A percentile compares a stretch with the other conserved stretches of the same genome.
Conservation (phyloP, 2,888 invertebrate species). For the Polyploca ridens region DNA sequence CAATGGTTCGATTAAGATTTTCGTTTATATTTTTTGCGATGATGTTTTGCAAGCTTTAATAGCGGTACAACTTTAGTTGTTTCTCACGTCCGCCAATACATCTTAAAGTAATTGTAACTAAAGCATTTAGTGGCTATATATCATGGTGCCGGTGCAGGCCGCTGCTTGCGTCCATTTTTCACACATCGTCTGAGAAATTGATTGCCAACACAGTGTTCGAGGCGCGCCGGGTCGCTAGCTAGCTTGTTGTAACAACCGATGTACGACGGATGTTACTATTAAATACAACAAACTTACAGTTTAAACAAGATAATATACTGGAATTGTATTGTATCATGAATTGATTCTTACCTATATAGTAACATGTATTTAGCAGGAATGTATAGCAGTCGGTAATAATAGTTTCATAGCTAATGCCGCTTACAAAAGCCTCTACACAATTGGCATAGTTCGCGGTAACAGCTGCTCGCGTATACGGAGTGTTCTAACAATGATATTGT, state of each 20-base stretch:
- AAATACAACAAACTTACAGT: constrained; percentile 25
- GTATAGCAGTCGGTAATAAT: constrained; percentile 54
- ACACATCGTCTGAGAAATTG: constrained; percentile 64
- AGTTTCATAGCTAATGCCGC: constrained; percentile 71
- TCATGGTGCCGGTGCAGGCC: constrained; percentile 52
- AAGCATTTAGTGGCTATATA: constrained; percentile 60
- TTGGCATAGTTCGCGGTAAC: constrained; percentile 75
- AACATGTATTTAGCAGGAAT: constrained; percentile 39
- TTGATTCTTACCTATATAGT: constrained; percentile 18
- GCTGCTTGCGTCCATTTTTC: constrained; percentile 60
- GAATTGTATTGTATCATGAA: constrained; percentile 8
- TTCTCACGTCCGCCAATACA: constrained; percentile 54
- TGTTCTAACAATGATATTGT: constrained; percentile 79
- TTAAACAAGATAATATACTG: constrained; percentile 18
- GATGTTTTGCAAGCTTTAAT: neutral
- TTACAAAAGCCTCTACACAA: constrained; percentile 76
- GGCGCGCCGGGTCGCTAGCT: constrained; percentile 25
- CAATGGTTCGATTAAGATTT: neutral
- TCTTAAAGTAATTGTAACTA: constrained; percentile 63
- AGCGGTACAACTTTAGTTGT: constrained; percentile 21
- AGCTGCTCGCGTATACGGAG: constrained; percentile 65
- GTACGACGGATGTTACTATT: neutral
- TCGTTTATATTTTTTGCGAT: neutral
- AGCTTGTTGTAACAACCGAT: neutral
- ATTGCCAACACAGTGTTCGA: constrained; percentile 49